These are phyloP conservation scores for Scaptomyza pallida DNA, from an alignment of 1,140 invertebrate genomes.

Conservation along the genomic window DNA sequence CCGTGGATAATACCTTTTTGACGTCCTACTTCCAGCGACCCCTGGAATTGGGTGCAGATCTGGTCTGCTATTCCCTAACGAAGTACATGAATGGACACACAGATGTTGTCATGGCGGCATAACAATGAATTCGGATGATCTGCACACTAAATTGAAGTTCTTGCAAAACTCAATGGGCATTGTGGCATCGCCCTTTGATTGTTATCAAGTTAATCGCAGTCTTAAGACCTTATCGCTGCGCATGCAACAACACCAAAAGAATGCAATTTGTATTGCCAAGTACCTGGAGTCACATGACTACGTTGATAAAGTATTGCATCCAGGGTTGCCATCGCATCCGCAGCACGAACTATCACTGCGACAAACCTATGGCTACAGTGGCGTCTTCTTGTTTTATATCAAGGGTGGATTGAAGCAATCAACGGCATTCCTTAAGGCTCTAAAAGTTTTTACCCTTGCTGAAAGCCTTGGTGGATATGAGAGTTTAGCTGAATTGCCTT, in stretches of 20 bases:
- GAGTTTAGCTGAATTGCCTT: constrained; percentile 93
- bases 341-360: constrained; percentile 92
- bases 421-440: constrained; percentile 89
- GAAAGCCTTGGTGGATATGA: constrained; percentile 98
- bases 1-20: constrained; percentile 99
- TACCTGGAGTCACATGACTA: constrained; percentile 91
- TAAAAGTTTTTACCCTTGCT: constrained; percentile 95
- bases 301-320: constrained; percentile 93
- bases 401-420: constrained; percentile 91
- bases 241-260: constrained; percentile 95
- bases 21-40: constrained; percentile 98
- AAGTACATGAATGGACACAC: constrained; percentile 99
- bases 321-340: constrained; percentile 94
- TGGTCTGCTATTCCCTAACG: constrained; percentile 96
- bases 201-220: constrained; percentile 96
- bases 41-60: constrained; percentile 95
- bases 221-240: constrained; percentile 96
- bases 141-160: constrained; percentile 91
- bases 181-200: constrained; percentile 98
- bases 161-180: constrained; percentile 96
- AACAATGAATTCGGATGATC: constrained; percentile 89
- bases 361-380: constrained; percentile 95
- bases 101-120: constrained; percentile 98
- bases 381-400: constrained; percentile 96
- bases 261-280: constrained; percentile 90